Evolutionary conservation across 2,113 vertebrate species (phyloP).

Genomic region (Dunckerocampus dactyliophorus): DNA sequence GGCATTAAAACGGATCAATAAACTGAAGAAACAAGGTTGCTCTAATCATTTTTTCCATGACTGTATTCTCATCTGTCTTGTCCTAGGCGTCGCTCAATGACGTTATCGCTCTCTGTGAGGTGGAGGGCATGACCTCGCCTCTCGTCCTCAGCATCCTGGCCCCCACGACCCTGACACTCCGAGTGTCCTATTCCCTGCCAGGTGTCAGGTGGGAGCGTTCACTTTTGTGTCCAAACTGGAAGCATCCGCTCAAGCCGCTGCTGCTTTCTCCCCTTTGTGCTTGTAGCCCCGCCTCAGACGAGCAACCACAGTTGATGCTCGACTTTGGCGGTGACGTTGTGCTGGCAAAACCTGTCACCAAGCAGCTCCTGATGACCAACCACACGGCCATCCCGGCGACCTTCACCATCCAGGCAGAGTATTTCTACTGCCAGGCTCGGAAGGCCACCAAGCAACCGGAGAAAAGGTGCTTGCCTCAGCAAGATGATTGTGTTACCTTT

Average conservation of each 20-base stretch:
- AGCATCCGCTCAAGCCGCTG: background rate
- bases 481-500: background rate
- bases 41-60: too few species aligned
- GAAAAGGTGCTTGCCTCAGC: slow-evolving; percentile 44
- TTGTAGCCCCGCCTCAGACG: slow-evolving; percentile 42
- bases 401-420: slow-evolving; percentile 77
- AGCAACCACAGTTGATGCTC: slow-evolving; percentile 54
- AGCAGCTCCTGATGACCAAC: slow-evolving; percentile 81
- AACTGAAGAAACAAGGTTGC: too few species aligned
- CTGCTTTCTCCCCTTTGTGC: slow-evolving; percentile 6
- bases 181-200: slow-evolving; percentile 72
- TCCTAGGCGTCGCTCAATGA: slow-evolving; percentile 78
- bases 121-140: slow-evolving; percentile 79
- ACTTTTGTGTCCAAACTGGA: background rate
- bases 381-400: slow-evolving; percentile 73
- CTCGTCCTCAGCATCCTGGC: slow-evolving; percentile 75
- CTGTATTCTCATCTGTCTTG: background rate
- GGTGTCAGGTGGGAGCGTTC: slow-evolving; percentile 17
- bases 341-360: slow-evolving; percentile 60
- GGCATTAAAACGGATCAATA: too few species aligned
- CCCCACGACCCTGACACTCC: slow-evolving; percentile 74
- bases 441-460: slow-evolving; percentile 20
- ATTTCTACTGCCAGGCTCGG: slow-evolving; percentile 71
- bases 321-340: slow-evolving; percentile 80
- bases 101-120: slow-evolving; percentile 76